Percentiles rank a stretch among this genome's conserved stretches.
phyloP scores from a whole-genome alignment of 2,888 invertebrate genomes.

The Cerastis leucographa region DNA sequence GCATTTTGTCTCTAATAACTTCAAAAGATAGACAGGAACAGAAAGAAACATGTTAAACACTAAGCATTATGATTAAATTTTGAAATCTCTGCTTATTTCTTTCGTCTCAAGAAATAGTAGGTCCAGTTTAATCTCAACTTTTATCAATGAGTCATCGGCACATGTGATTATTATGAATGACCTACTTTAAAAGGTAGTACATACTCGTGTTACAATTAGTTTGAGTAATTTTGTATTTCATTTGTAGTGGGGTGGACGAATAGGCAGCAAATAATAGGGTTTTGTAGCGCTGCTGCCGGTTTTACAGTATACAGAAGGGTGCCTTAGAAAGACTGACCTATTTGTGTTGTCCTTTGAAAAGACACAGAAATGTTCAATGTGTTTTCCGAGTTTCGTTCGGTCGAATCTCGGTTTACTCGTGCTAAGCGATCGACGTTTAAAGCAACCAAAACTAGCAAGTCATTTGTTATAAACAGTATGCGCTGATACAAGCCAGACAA shows the following conservation, averaged over 20 bases:
- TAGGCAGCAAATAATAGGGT: neutral
- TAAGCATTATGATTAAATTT: neutral
- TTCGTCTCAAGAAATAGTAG: neutral
- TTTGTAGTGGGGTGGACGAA: neutral
- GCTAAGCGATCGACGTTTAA: neutral
- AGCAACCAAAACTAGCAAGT: no score
- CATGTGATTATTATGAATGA: conserved; percentile 21
- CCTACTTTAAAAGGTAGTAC: conserved; percentile 13
- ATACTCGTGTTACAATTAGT: conserved; percentile 4
- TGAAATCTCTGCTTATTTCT: conserved; percentile 2
- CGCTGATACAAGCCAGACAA: no score
- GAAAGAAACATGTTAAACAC: neutral
- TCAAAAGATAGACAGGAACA: neutral
- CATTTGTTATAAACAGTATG: no score
- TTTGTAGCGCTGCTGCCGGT: neutral
- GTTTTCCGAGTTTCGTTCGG: neutral
- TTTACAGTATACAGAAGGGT: neutral
- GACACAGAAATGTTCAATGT: neutral
- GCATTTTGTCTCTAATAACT: neutral
- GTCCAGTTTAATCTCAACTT: conserved; percentile 17
- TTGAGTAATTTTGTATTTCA: neutral
- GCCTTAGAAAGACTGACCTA: conserved; percentile 15
- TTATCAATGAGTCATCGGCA: conserved; percentile 11
- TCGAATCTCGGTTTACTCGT: neutral
- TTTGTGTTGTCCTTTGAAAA: neutral